Conservation (phyloP, 2,888 invertebrate species). For the Limnephilus rhombicus region DNA sequence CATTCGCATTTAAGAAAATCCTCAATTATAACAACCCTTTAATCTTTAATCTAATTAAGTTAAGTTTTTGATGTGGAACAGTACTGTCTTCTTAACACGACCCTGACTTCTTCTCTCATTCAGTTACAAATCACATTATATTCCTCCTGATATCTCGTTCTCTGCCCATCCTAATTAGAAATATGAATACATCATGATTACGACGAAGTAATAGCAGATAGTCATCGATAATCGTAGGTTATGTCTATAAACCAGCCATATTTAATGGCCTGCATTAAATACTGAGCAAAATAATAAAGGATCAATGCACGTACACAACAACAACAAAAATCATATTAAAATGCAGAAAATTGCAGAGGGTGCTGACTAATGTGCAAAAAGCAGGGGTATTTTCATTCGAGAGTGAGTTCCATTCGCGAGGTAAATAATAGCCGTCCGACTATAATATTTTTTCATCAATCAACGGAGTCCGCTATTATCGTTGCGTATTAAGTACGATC, state of each 20-base stretch:
- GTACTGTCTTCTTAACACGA: too few relatives aligned
- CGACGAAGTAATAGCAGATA: too few relatives aligned
- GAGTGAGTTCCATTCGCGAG: not conserved
- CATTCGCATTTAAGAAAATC: too few relatives aligned
- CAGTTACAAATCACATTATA: too few relatives aligned
- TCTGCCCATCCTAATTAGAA: too few relatives aligned
- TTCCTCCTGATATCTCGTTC: too few relatives aligned
- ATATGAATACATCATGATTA: too few relatives aligned
- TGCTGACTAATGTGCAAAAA: not conserved
- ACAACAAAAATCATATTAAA: not conserved
- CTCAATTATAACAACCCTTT: too few relatives aligned
- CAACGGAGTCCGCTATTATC: not conserved
- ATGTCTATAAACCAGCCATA: not conserved
- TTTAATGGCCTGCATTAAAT: not conserved
- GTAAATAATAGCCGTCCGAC: not conserved
- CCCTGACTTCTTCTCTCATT: too few relatives aligned
- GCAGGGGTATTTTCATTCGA: not conserved
- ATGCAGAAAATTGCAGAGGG: not conserved
- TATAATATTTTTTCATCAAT: not conserved
- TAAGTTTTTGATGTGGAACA: too few relatives aligned
- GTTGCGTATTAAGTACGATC: not conserved
- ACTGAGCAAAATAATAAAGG: not conserved
- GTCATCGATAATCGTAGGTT: too few relatives aligned
- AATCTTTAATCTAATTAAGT: too few relatives aligned
- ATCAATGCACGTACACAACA: not conserved